phyloP scores from a whole-genome alignment of 92 coral and sea anemone genomes.

The Porites evermanni region DNA sequence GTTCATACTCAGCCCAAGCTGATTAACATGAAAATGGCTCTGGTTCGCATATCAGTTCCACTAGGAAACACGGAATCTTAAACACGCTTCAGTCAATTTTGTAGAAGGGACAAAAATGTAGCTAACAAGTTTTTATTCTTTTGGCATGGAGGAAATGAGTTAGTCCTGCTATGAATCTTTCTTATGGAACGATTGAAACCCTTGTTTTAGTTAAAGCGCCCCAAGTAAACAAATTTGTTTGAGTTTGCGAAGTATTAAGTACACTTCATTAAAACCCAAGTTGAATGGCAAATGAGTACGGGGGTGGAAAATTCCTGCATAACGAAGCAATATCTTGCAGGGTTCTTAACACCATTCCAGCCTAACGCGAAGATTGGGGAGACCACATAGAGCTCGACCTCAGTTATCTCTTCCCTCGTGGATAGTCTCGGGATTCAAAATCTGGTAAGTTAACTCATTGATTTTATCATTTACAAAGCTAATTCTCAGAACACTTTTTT shows the following conservation, averaged over 20 bases:
- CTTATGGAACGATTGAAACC: not conserved
- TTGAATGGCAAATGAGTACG: conserved; percentile 19
- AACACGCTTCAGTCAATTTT: not conserved
- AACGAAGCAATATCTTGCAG: conserved; percentile 10
- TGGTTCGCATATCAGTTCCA: not conserved
- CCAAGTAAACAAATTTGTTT: conserved; percentile 10
- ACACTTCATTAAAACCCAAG: conserved; percentile 29
- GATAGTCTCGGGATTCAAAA: too few species aligned
- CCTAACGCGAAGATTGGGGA: too few species aligned
- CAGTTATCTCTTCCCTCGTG: too few species aligned
- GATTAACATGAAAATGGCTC: not conserved
- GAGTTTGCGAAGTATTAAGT: conserved; percentile 22
- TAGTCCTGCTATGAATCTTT: not conserved
- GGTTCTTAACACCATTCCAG: too few species aligned
- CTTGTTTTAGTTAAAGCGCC: conserved; percentile 1
- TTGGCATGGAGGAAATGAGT: not conserved
- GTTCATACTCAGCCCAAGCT: not conserved
- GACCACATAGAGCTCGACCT: too few species aligned
- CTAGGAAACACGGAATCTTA: not conserved
- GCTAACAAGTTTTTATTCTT: not conserved
- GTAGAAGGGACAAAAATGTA: not conserved
- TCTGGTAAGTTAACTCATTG: too few species aligned
- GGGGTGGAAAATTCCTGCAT: conserved; percentile 53
- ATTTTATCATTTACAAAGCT: too few species aligned
- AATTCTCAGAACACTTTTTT: not conserved